phyloP scores from a whole-genome alignment of 2,888 invertebrate genomes.

The Diplazon laetatorius region DNA sequence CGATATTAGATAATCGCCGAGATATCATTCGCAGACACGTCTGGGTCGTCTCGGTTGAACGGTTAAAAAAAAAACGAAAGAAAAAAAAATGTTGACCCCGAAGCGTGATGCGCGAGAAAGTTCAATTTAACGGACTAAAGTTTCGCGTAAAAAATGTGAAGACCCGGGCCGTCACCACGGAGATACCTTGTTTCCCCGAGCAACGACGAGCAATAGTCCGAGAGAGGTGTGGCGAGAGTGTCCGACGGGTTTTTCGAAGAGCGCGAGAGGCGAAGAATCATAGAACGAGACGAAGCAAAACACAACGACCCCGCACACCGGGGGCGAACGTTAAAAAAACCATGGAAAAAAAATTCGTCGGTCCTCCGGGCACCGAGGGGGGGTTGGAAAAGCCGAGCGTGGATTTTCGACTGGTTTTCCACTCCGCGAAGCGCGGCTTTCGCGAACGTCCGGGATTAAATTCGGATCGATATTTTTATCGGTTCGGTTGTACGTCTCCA shows the following conservation, averaged over 20 bases:
- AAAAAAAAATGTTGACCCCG: too few relatives aligned
- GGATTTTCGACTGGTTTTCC: slow-evolving; percentile 70
- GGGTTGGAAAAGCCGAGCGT: slow-evolving; percentile 50
- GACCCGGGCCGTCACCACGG: slow-evolving; percentile 23
- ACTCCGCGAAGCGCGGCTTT: slow-evolving; percentile 64
- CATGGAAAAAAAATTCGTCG: slow-evolving; percentile 11
- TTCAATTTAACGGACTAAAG: slow-evolving; percentile 36
- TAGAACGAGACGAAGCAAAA: slow-evolving; percentile 7
- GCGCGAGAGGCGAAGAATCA: slow-evolving; percentile 45
- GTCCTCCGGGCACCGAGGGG: slow-evolving; percentile 3
- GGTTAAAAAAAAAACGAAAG: too few relatives aligned
- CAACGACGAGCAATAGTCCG: slow-evolving; percentile 37
- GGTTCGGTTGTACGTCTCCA: slow-evolving; percentile 43
- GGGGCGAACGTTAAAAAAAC: slow-evolving; percentile 14
- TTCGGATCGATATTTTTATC: slow-evolving; percentile 72
- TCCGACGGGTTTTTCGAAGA: too few relatives aligned
- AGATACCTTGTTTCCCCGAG: too few relatives aligned
- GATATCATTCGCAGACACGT: not conserved
- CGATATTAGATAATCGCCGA: too few relatives aligned
- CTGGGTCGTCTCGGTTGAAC: not conserved
- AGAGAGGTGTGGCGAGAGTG: slow-evolving; percentile 37
- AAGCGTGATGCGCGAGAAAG: slow-evolving; percentile 14
- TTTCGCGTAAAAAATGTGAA: too few relatives aligned
- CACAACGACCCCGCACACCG: too few relatives aligned
- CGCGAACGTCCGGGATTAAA: slow-evolving; percentile 67